Evolutionary conservation across 2,113 vertebrate species (phyloP).

Genomic region (Phyllopteryx taeniolatus): DNA sequence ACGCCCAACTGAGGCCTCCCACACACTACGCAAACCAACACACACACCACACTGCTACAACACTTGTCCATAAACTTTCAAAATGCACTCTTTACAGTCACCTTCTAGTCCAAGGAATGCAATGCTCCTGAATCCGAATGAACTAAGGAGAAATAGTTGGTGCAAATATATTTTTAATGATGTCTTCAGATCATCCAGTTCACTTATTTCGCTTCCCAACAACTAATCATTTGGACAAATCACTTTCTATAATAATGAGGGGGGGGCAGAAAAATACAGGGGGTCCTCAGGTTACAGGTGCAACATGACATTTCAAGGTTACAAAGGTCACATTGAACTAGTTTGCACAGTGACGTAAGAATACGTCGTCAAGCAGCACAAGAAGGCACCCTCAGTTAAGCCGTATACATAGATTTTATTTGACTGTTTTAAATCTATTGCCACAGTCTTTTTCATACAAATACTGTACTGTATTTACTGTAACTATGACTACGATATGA

Average conservation of each 20-base stretch:
- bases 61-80: not conserved
- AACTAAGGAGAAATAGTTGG: conserved; percentile 10
- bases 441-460: not conserved
- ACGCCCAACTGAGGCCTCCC: conserved; percentile 57
- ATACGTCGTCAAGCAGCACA: not conserved
- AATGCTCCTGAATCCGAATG: not conserved
- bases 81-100: not conserved
- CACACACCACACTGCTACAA: not conserved
- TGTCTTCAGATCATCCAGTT: conserved; percentile 33
- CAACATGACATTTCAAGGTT: not conserved
- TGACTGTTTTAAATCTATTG: not conserved
- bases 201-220: not conserved
- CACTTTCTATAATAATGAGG: not conserved
- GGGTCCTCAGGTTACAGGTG: not conserved
- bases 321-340: not conserved
- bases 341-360: not conserved
- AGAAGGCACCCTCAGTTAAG: not conserved
- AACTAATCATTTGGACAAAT: not conserved
- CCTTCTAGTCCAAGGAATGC: no score
- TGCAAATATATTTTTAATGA: conserved; percentile 58
- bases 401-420: not conserved
- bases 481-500: not conserved
- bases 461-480: not conserved
- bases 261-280: not conserved
- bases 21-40: conserved; percentile 23